Conservation (phyloP, 2,888 invertebrate genomes). For the Eupithecia centaureata region DNA sequence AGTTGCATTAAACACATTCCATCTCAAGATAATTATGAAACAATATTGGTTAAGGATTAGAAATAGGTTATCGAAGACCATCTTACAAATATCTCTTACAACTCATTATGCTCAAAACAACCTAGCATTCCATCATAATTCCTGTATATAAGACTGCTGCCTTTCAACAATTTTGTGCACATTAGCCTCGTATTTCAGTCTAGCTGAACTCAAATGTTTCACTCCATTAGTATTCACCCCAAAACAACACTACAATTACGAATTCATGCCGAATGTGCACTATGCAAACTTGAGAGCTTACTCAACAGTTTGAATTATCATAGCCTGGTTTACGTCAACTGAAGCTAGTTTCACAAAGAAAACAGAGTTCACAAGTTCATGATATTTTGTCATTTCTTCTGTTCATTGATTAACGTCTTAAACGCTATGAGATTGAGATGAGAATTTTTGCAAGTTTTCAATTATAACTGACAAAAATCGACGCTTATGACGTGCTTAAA, state of each 20-base stretch:
- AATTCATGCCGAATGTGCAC: conserved; percentile 25
- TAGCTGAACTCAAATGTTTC: conserved; percentile 1
- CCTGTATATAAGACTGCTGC: background rate
- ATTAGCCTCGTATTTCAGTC: background rate
- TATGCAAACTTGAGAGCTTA: conserved; percentile 39
- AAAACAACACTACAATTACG: conserved; percentile 15
- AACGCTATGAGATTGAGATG: too few relatives aligned
- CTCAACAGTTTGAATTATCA: conserved; percentile 31
- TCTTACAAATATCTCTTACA: background rate
- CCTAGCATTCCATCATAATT: background rate
- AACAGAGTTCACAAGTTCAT: background rate
- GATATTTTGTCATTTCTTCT: background rate
- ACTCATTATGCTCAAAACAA: background rate
- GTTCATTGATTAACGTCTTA: too few relatives aligned
- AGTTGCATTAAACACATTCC: background rate
- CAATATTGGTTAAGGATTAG: background rate
- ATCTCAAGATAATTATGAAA: background rate
- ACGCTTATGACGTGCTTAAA: too few relatives aligned
- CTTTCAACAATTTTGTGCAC: background rate
- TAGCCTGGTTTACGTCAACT: background rate
- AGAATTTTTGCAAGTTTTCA: too few relatives aligned
- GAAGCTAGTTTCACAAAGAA: background rate
- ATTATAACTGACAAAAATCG: too few relatives aligned
- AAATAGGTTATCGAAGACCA: background rate
- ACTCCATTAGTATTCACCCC: conserved; percentile 8